A percentile compares a stretch with the other conserved stretches of the same genome.
These are phyloP conservation scores for Nomada fucata DNA, from an alignment of 2,888 invertebrate species.

Conservation along the genomic window DNA sequence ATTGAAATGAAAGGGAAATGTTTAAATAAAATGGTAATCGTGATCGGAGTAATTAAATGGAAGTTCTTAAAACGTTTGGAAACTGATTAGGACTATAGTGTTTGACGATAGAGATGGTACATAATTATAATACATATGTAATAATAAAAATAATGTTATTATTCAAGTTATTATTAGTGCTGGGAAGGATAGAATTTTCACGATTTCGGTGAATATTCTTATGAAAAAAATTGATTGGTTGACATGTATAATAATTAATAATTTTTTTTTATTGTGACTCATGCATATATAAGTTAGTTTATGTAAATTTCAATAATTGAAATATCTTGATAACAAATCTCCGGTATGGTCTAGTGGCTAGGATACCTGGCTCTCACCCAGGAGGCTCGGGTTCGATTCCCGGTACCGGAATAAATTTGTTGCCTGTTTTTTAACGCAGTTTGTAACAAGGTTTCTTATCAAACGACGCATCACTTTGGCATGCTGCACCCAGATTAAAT, in stretches of 20 bases:
- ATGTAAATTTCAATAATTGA: too few species aligned
- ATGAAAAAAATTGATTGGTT: background rate
- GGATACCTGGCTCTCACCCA: conserved; percentile 88
- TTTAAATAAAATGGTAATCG: background rate
- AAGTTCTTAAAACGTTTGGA: too few species aligned
- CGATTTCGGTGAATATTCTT: background rate
- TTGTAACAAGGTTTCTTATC: background rate
- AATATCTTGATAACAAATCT: background rate
- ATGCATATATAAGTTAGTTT: too few species aligned
- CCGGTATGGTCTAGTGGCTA: conserved; percentile 59
- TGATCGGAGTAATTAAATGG: background rate
- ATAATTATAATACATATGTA: background rate
- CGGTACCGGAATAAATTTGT: conserved; percentile 85
- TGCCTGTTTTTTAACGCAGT: background rate
- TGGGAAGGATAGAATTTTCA: fast-evolving
- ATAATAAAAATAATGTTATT: background rate
- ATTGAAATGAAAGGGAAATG: background rate
- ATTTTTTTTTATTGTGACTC: background rate
- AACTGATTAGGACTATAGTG: background rate
- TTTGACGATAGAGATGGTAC: background rate
- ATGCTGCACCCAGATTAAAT: background rate
- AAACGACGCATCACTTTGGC: background rate
- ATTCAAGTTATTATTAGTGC: background rate
- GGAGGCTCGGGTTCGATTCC: conserved; percentile 88
- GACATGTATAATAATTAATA: background rate